phyloP scores from a whole-genome alignment of 2,113 vertebrate genomes.

The Dipodomys stephensi region DNA sequence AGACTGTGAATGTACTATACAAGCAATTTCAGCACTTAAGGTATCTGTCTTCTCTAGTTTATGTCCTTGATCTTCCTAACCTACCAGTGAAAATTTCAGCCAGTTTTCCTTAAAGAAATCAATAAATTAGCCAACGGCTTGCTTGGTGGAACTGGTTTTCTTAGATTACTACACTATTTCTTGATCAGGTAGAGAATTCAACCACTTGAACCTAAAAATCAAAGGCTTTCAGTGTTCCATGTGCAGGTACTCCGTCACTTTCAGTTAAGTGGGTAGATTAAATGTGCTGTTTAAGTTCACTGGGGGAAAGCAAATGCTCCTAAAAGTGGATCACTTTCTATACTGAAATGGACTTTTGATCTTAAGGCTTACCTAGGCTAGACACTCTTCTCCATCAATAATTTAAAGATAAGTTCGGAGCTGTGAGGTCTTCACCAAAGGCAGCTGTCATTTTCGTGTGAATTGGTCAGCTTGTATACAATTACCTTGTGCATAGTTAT shows the following conservation, averaged over 20 bases:
- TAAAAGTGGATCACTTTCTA: conserved; percentile 57
- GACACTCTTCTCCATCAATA: conserved; percentile 33
- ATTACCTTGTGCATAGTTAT: background rate
- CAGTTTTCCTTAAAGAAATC: conserved; percentile 66
- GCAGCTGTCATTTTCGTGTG: background rate
- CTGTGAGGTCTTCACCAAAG: background rate
- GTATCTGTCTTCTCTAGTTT: background rate
- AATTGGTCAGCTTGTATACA: background rate
- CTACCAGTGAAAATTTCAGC: conserved; percentile 31
- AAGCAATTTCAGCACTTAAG: background rate
- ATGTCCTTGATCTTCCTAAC: conserved; percentile 41
- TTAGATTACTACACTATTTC: conserved; percentile 78
- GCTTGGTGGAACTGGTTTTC: conserved; percentile 45
- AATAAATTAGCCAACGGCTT: conserved; percentile 55
- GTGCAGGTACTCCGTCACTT: conserved; percentile 73
- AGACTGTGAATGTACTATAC: background rate
- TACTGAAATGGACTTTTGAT: conserved; percentile 62
- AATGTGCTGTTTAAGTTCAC: conserved; percentile 73
- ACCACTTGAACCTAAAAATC: conserved; percentile 78
- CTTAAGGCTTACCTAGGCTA: conserved; percentile 7
- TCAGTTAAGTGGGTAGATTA: conserved; percentile 81
- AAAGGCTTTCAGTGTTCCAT: conserved; percentile 74
- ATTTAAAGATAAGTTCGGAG: conserved; percentile 48
- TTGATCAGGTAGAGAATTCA: conserved; percentile 72
- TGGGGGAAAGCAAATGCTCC: conserved; percentile 45